Evolutionary conservation across 1,140 invertebrate genomes (phyloP), one percentile per base, ranked within the genome.

Genomic region (Neoseiulus cucumeris): DNA sequence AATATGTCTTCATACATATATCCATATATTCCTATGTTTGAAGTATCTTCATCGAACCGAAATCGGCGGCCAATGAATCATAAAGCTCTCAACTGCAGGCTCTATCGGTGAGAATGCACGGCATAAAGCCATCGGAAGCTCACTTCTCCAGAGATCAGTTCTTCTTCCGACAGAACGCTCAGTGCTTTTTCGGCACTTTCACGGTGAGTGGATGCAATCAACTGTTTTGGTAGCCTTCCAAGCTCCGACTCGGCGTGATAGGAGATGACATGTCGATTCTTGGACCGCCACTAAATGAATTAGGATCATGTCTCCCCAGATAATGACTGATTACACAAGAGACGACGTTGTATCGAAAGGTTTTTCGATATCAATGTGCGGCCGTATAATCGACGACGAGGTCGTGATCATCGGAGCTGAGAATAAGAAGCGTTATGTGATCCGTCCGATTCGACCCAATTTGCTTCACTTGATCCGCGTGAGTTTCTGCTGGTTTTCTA

Each of bases 121-220:
- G 51, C 1, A 14, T 29, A 20, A 59, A 59, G 9, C 25, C 33
- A 17, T 59, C 12, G 17, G 51, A 59, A 2, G 33, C 33, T 14
- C 25, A 29, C 6, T 59, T 59, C 33, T 17, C 14, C 17, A 25
- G 51, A 59, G 51, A 59, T 25, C 51, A 59, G 51, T 59, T 59
- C 22, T 59, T 59, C 9, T 59, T 18, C 22, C 14, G 14, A 1
- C 51, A 59, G 22, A 59, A 59, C 22, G 33, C 25, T 59, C 51
- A 59, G 22, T 59, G 51, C 22, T 59, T 59, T 33, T 59, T 59
- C 51, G 51, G 25, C 25, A 59, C 51, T 17, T 59, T 59, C 51
- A 29, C 51, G 51, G 51, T 59, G 22, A 29, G 22, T 14, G n/a
- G n/a, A n/a, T n/a, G n/a, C n/a, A n/a, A n/a, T n/a, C n/a, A n/a